Evolutionary conservation across 2,888 invertebrate species (phyloP), one percentile per base, ranked within the genome.

Genomic region (Tuberolachnus salignus): DNA sequence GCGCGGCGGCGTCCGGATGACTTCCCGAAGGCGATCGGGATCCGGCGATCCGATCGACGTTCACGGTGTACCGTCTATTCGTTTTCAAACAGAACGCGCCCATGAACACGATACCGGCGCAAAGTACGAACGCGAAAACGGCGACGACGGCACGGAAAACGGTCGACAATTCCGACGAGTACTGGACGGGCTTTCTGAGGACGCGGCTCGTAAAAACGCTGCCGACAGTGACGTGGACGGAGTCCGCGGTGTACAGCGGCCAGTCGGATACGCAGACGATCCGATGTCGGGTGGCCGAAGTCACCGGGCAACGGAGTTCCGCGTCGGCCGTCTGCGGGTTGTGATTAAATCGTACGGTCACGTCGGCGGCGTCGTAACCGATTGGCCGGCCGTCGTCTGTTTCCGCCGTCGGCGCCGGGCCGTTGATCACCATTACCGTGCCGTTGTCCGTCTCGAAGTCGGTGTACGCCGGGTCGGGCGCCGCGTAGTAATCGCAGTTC

Each of bases 401-500:
- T 6, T 4, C 46, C 21, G 6, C 6, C 10, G 53, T 10, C 26
- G 8, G 11, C 9, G 0, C 8, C 57, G 3, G 23, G 11, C 55
- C 44, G 42, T 14, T 23, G 1, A 70, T 55, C 10, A n/a, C 6
- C 19, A 70, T n/a, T 14, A 14, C 55, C 44, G 19, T 23, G 13
- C 46, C 11, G 67, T 13, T 1, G 66, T 44, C 10, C 23, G 21
- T 49, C 9, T 34, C 72, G 49, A 72, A 72, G 19, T 26, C n/a
- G 6, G 49, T 14, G 49, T 34, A 72, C 49, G 14, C 46, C 26
- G 72, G 72, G 14, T 61, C 71, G 13, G 71, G 23, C 16, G 26
- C 13, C 59, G 59, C 1, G 8, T 19, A 6, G 23, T 34, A 71
- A 10, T 1, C 13, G 23, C 3, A 23, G 1, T 14, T 46, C 26